A percentile compares a stretch with the other conserved stretches of the same genome.
These are phyloP conservation scores for Melanotaenia maccullochi DNA, from an alignment of 2,797 vertebrate genomes.

Conservation along the genomic window DNA sequence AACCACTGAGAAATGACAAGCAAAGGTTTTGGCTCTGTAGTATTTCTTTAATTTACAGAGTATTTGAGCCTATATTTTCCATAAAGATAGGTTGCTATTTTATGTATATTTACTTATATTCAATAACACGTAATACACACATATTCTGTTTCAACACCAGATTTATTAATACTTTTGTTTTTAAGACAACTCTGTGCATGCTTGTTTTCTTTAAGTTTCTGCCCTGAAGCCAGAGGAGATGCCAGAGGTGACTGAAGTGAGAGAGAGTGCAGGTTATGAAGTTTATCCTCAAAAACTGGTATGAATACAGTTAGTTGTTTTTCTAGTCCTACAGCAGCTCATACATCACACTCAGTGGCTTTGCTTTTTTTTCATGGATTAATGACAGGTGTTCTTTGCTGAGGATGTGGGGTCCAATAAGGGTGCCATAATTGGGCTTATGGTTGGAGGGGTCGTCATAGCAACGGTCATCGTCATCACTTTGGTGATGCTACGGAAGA, in stretches of 20 bases:
- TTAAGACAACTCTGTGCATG: neutral
- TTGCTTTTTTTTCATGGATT: neutral
- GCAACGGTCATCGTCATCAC: constrained; percentile 98
- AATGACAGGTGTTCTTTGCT: constrained; percentile 92
- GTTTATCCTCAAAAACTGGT: constrained; percentile 97
- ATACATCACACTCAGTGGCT: neutral
- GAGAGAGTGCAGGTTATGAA: constrained; percentile 92
- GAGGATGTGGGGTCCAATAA: constrained; percentile 97
- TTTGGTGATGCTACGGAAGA: constrained; percentile 99
- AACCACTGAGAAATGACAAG: too few relatives aligned
- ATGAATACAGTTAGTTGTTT: constrained; percentile 3
- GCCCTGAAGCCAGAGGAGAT: constrained; percentile 93
- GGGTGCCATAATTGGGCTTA: constrained; percentile 97
- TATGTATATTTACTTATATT: too few relatives aligned
- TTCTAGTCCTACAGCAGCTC: neutral
- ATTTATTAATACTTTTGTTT: neutral
- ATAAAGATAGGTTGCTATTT: too few relatives aligned
- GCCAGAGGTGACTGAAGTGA: constrained; percentile 89
- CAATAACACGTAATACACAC: too few relatives aligned
- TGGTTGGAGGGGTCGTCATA: constrained; percentile 99
- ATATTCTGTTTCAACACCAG: neutral
- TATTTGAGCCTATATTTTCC: too few relatives aligned
- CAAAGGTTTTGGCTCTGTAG: too few relatives aligned
- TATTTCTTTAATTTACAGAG: too few relatives aligned
- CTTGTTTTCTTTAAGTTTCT: constrained; percentile 81